phyloP scores from a whole-genome alignment of 2,113 vertebrate genomes.

The Cheilinus undulatus region DNA sequence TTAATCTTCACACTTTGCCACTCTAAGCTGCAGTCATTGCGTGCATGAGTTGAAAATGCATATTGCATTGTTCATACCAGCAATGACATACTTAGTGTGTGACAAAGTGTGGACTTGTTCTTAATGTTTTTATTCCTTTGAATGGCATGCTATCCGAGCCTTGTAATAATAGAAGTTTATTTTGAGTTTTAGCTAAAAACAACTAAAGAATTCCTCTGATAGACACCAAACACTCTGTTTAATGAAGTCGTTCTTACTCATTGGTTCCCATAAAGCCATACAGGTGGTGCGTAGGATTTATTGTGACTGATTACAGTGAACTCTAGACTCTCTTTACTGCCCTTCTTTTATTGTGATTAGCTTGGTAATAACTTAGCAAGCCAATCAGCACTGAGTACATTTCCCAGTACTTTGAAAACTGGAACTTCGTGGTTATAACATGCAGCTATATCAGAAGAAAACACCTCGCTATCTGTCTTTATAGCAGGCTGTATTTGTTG shows the following conservation, averaged over 20 bases:
- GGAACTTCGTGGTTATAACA: slow-evolving; percentile 10
- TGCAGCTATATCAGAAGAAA: neutral
- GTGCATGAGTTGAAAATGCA: slow-evolving; percentile 76
- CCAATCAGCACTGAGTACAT: slow-evolving; percentile 13
- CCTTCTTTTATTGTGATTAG: slow-evolving; percentile 49
- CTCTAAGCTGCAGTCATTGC: slow-evolving; percentile 72
- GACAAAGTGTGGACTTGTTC: slow-evolving; percentile 46
- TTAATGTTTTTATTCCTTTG: slow-evolving; percentile 9
- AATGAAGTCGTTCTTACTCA: slow-evolving; percentile 28
- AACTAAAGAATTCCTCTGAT: neutral
- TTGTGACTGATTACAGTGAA: slow-evolving; percentile 64
- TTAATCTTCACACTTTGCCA: slow-evolving; percentile 58
- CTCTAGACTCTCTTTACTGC: slow-evolving; percentile 64
- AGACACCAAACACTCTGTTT: slow-evolving; percentile 16
- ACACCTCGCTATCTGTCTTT: neutral
- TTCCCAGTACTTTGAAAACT: slow-evolving; percentile 18
- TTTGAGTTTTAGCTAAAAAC: slow-evolving; percentile 3
- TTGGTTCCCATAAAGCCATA: slow-evolving; percentile 32
- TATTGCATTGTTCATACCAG: slow-evolving; percentile 73
- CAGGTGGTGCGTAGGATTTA: slow-evolving; percentile 51
- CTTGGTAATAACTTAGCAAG: slow-evolving; percentile 27
- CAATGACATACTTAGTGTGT: slow-evolving; percentile 70
- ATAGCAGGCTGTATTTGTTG: neutral
- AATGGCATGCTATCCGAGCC: slow-evolving; percentile 61
- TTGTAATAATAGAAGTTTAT: slow-evolving; percentile 42